Evolutionary conservation across 2,797 vertebrate species (phyloP).

Genomic region (Dicrostonyx torquatus): DNA sequence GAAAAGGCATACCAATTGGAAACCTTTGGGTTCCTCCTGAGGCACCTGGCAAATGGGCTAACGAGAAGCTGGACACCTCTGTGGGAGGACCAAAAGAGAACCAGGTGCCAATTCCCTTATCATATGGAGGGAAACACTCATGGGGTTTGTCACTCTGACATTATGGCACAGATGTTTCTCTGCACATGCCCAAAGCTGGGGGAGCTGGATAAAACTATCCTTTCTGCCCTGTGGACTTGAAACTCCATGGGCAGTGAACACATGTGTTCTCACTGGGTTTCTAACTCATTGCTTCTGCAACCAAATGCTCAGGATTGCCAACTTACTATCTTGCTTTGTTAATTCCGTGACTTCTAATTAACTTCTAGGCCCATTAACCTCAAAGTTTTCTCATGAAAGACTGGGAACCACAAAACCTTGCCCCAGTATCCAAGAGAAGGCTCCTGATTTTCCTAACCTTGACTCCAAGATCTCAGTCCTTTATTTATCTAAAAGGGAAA

Average conservation of each 20-base stretch:
- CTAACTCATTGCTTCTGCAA: not conserved
- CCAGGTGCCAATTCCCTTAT: not conserved
- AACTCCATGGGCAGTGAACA: not conserved
- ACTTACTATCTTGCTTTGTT: not conserved
- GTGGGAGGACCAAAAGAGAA: not conserved
- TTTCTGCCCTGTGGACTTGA: not conserved
- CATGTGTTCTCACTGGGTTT: not conserved
- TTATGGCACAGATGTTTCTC: not conserved
- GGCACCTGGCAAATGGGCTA: not conserved
- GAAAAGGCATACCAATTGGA: constrained; percentile 12
- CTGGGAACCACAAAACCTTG: not conserved
- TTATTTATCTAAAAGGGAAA: not conserved
- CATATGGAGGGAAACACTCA: not conserved
- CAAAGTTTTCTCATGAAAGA: not conserved
- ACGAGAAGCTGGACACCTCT: not conserved
- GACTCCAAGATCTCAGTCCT: not conserved
- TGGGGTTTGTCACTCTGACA: not conserved
- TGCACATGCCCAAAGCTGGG: no score
- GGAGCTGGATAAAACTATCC: not conserved
- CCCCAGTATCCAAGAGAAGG: not conserved
- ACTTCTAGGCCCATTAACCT: not conserved
- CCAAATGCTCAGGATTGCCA: not conserved
- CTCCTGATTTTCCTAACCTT: not conserved
- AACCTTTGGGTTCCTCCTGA: not conserved
- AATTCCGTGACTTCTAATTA: not conserved